A percentile compares a stretch with the other conserved stretches of the same genome.
These are phyloP conservation scores for Hydractinia symbiolongicarpus DNA, from an alignment of 30 jellyfish, hydroid and myxozoan genomes.

Conservation along the genomic window DNA sequence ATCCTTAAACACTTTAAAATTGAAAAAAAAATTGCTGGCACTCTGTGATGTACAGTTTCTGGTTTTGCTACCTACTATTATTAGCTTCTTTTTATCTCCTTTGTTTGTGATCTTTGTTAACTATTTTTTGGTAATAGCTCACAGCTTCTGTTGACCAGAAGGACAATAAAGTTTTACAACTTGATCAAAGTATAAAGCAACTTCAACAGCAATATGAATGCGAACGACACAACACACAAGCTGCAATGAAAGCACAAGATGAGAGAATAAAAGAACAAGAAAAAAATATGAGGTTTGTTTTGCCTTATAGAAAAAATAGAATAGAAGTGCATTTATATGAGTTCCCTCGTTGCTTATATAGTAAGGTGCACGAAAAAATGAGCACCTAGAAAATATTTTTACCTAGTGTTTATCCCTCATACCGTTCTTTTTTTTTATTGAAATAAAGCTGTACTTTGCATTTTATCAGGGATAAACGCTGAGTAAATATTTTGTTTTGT, in stretches of 20 bases:
- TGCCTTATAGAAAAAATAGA: too few relatives aligned
- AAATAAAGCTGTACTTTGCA: too few relatives aligned
- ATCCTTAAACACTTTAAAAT: too few relatives aligned
- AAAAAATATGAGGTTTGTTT: conserved; percentile 47
- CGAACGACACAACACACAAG: conserved; percentile 78
- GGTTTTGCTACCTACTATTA: background rate
- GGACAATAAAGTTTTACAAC: conserved; percentile 11
- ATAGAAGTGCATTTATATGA: background rate
- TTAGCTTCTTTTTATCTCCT: background rate
- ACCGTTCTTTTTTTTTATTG: too few relatives aligned
- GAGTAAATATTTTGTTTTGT: too few relatives aligned
- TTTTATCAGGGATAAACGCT: too few relatives aligned
- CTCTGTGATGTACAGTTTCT: background rate
- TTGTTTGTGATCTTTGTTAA: background rate
- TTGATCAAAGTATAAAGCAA: conserved; percentile 27
- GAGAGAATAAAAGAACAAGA: conserved; percentile 69
- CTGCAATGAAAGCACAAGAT: conserved; percentile 73
- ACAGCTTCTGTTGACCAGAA: conserved; percentile 6
- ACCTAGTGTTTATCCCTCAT: too few relatives aligned
- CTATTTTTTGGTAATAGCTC: conserved; percentile 7
- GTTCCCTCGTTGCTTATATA: background rate
- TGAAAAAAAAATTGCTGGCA: too few relatives aligned
- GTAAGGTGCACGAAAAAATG: too few relatives aligned
- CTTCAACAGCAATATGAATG: conserved; percentile 71
- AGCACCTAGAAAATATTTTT: too few relatives aligned